phyloP scores from a whole-genome alignment of 2,113 vertebrate genomes.

The Ciconia stormi region DNA sequence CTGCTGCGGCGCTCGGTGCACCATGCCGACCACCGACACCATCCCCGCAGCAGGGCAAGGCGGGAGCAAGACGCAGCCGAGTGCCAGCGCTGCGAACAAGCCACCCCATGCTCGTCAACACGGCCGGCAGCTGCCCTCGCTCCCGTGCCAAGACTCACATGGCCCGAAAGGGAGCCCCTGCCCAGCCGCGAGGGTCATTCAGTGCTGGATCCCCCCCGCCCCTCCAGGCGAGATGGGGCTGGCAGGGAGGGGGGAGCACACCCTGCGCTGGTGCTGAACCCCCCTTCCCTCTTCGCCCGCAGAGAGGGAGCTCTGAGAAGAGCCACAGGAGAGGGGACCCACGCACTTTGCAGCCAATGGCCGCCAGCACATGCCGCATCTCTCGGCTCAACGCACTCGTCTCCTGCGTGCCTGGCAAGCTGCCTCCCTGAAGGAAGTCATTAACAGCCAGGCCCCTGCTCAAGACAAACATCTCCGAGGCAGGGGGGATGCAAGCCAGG shows the following conservation, averaged over 20 bases:
- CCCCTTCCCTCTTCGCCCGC: not conserved
- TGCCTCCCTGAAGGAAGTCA: not conserved
- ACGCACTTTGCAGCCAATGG: accelerated
- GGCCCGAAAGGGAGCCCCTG: not conserved
- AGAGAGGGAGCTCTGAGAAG: not conserved
- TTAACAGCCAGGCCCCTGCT: conserved; percentile 6
- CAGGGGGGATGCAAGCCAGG: not conserved
- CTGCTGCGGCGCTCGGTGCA: accelerated
- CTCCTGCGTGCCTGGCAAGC: not conserved
- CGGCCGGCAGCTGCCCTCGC: accelerated
- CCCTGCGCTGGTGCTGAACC: not conserved
- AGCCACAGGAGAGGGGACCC: not conserved
- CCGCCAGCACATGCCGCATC: accelerated
- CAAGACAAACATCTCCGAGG: conserved; percentile 31
- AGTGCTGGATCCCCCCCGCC: not conserved
- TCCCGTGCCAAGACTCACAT: accelerated
- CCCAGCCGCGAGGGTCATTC: accelerated
- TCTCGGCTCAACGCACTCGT: accelerated
- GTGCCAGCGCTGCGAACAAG: not conserved
- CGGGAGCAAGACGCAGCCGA: accelerated
- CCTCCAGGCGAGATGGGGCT: not conserved
- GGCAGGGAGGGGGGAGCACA: accelerated
- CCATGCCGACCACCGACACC: accelerated
- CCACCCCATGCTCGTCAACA: accelerated
- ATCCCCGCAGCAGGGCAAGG: not conserved